phyloP scores from a whole-genome alignment of 2,113 vertebrate species.

The Melanostigma gelatinosum region DNA sequence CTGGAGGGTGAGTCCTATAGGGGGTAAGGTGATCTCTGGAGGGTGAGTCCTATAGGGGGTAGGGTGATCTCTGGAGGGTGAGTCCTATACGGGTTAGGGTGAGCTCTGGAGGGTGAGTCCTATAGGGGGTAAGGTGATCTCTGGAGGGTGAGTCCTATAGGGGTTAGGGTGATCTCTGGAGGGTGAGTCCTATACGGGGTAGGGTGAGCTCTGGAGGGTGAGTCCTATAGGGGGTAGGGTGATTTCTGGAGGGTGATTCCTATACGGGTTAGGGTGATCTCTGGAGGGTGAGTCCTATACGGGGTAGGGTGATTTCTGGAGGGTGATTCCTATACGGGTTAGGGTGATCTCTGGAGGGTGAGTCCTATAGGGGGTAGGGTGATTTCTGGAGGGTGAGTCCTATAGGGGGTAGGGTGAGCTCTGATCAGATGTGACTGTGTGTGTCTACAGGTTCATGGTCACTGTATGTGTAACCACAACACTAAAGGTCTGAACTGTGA shows the following conservation, averaged over 20 bases:
- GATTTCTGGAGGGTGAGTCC: background rate
- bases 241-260: background rate
- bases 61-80: slow-evolving; percentile 75
- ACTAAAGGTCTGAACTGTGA: slow-evolving; percentile 98
- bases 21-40: background rate
- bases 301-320: background rate
- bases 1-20: slow-evolving; percentile 78
- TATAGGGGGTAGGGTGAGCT: background rate
- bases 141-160: slow-evolving; percentile 78
- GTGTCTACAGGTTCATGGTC: slow-evolving; percentile 90
- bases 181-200: background rate
- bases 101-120: too few species aligned
- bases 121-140: background rate
- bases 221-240: background rate
- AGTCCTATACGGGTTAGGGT: slow-evolving; percentile 4
- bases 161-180: background rate
- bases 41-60: too few species aligned
- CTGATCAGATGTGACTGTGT: background rate
- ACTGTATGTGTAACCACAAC: slow-evolving; percentile 98
- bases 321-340: background rate
- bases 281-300: background rate
- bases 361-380: background rate
- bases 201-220: background rate
- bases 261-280: background rate
- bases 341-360: background rate